Evolutionary conservation across 2,113 vertebrate species (phyloP), one percentile per base, ranked within the genome.

Genomic region (Ailurus styani): DNA sequence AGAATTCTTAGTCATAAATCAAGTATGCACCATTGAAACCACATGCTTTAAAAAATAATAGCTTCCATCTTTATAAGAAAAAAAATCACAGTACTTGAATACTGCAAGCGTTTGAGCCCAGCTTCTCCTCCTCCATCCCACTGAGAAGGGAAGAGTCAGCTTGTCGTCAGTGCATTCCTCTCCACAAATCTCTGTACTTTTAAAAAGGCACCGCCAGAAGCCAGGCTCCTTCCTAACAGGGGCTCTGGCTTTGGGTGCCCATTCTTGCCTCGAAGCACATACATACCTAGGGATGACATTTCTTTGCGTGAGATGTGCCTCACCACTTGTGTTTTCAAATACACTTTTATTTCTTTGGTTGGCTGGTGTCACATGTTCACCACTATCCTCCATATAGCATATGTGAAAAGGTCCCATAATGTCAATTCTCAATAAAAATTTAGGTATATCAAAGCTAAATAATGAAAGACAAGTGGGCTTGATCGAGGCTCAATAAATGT

Each of bases 11-110:
- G 87, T 85, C 87, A 87, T 89, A 93, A 96, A 96, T 96, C 95
- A 97, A 96, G 37, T 72, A 92, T 66, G 52, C n/a, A 72, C 27
- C 50, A 73, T 40, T 66, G 75, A 98, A 97, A 96, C 40, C 89
- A 88, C 85, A 90, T 92, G 37, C 77, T 96, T 91, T 62, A 66
- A 84, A 87, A 96, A 94, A 73, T 68, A 96, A 88, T 90, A 55
- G 47, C 64, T 92, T 96, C 70, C 42, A 68, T 81, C 64, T 89
- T 93, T 52, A 94, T 25, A n/a, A 66, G 31, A 70, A 45, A 91
- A 75, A 66, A 83, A 60, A 66, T 21, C 34, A 55, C 10, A 60
- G 20, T 72, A 13, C 60, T 96, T 96, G 64, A 90, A 95, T 87
- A 93, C 77, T 42, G 47, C 40, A 72, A 73, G 57, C 62, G 72